phyloP scores from a whole-genome alignment of 23 tunicate genomes.

The Trididemnum miniatum region DNA sequence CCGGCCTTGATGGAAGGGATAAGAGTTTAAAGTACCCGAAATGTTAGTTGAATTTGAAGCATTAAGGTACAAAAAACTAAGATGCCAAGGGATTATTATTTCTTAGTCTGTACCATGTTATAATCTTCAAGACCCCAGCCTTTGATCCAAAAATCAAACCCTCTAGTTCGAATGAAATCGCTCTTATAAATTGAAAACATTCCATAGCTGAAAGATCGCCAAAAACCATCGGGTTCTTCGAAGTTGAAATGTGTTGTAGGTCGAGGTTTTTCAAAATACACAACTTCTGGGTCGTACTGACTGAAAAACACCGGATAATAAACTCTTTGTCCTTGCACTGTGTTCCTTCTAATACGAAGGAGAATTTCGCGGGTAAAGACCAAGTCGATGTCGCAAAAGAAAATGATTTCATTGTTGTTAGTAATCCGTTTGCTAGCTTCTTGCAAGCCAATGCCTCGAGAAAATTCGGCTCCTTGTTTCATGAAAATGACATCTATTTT shows the following conservation, averaged over 20 bases:
- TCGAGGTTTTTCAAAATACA: slow-evolving; percentile 36
- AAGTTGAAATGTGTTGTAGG: slow-evolving; percentile 36
- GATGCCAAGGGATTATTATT: no score
- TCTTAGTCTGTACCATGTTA: no score
- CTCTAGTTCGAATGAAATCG: slow-evolving; percentile 65
- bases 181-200: slow-evolving; percentile 44
- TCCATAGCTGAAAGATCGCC: slow-evolving; percentile 89
- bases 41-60: no score
- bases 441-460: slow-evolving; percentile 81
- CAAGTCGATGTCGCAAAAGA: slow-evolving; percentile 91
- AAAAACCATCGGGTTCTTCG: slow-evolving; percentile 52
- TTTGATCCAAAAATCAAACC: slow-evolving; percentile 55
- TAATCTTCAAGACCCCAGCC: slow-evolving; percentile 97
- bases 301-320: slow-evolving; percentile 92
- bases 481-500: slow-evolving; percentile 9
- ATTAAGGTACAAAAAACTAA: no score
- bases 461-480: slow-evolving; percentile 60
- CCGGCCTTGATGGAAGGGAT: no score
- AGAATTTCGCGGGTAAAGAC: slow-evolving; percentile 61
- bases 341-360: slow-evolving; percentile 69
- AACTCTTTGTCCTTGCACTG: slow-evolving; percentile 56
- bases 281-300: slow-evolving; percentile 82
- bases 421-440: slow-evolving; percentile 37
- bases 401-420: slow-evolving; percentile 57
- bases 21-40: no score